Conservation (phyloP, 2,888 invertebrate species). For the Pachymerium ferrugineum region DNA sequence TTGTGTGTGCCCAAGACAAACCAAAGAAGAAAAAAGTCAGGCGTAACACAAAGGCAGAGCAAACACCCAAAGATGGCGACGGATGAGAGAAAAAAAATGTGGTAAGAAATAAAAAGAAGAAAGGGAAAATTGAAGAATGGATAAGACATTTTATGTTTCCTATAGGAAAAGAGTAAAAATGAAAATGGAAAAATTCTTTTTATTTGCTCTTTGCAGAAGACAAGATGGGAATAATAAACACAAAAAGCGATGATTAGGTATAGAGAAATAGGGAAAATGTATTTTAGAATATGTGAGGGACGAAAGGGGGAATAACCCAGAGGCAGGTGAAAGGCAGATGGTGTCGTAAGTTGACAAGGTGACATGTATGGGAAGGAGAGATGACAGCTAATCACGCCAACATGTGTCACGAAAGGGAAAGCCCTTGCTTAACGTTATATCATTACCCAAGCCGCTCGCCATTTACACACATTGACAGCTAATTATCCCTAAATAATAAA, state of each 20-base stretch:
- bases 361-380: not conserved
- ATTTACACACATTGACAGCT: not conserved
- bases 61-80: too few relatives aligned
- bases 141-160: conserved; percentile 3
- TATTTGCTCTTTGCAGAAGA: not conserved
- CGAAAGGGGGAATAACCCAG: too few relatives aligned
- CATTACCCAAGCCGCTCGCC: not conserved
- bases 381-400: conserved; percentile 3
- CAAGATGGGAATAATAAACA: not conserved
- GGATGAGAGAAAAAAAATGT: too few relatives aligned
- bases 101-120: not conserved
- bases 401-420: not conserved
- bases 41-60: not conserved
- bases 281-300: too few relatives aligned
- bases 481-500: not conserved
- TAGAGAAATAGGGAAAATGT: not conserved
- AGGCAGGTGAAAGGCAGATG: not conserved
- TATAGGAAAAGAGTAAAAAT: too few relatives aligned
- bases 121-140: not conserved
- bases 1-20: not conserved
- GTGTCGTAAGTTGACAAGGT: not conserved
- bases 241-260: not conserved
- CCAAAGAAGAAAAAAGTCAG: not conserved
- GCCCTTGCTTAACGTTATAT: not conserved
- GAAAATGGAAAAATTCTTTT: not conserved